These are phyloP conservation scores for Epirrita christyi DNA, from an alignment of 2,888 invertebrate genomes.

Conservation along the genomic window DNA sequence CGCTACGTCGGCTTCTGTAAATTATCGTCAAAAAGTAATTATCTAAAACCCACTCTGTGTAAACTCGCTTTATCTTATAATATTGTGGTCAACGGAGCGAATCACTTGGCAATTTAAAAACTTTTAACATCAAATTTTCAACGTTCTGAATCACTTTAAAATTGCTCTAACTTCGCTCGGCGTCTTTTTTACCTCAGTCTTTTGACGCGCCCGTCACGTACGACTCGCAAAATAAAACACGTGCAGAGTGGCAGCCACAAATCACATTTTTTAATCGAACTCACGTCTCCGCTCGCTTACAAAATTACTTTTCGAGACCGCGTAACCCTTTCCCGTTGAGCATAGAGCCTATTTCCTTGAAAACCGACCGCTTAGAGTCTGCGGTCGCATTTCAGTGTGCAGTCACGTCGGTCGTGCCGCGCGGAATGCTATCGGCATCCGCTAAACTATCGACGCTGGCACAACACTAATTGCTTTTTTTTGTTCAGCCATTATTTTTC, in stretches of 20 bases:
- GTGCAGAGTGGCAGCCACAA: slow-evolving; percentile 77
- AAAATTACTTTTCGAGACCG: slow-evolving; percentile 38
- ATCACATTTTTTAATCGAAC: slow-evolving; percentile 84
- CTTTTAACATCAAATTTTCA: slow-evolving; percentile 45
- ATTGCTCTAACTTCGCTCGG: slow-evolving; percentile 46
- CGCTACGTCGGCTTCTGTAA: slow-evolving; percentile 29
- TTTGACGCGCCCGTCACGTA: slow-evolving; percentile 76
- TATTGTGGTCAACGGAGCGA: slow-evolving; percentile 29
- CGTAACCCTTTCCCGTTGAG: slow-evolving; percentile 37
- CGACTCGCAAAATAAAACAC: slow-evolving; percentile 79
- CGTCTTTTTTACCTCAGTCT: slow-evolving; percentile 56
- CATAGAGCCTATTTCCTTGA: slow-evolving; percentile 48
- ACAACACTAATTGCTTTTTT: slow-evolving; percentile 81
- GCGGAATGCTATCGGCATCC: slow-evolving; percentile 80
- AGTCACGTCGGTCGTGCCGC: slow-evolving; percentile 74
- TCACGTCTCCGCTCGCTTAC: slow-evolving; percentile 65
- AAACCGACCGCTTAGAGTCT: slow-evolving; percentile 25
- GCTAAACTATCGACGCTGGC: slow-evolving; percentile 78
- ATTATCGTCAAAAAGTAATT: slow-evolving; percentile 39
- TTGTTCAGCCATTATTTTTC: slow-evolving; percentile 68
- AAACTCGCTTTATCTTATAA: slow-evolving; percentile 29
- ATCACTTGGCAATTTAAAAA: slow-evolving; percentile 42
- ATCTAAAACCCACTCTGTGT: slow-evolving; percentile 28
- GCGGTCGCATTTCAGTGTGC: slow-evolving; percentile 68
- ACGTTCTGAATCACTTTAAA: slow-evolving; percentile 48